Evolutionary conservation across 2,888 invertebrate genomes (phyloP).

Genomic region (Muscina levida): DNA sequence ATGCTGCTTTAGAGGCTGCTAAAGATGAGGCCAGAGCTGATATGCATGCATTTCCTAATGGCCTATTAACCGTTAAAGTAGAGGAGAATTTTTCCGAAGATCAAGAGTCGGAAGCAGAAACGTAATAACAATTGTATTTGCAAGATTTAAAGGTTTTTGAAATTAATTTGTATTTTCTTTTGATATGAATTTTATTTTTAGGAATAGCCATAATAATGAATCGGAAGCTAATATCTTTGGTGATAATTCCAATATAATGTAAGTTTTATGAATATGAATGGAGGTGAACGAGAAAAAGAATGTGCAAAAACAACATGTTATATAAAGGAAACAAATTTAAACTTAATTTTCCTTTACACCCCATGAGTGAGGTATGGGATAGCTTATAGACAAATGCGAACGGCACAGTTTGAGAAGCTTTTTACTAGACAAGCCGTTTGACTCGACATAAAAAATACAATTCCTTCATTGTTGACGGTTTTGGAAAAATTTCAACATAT

Average conservation of each 20-base stretch:
- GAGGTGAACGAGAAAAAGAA: too few relatives aligned
- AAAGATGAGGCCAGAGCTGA: background rate
- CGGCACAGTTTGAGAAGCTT: too few relatives aligned
- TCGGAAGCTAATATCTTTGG: conserved; percentile 52
- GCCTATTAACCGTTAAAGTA: conserved; percentile 69
- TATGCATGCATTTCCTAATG: conserved; percentile 65
- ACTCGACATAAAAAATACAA: too few relatives aligned
- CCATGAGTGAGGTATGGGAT: too few relatives aligned
- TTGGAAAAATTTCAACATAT: too few relatives aligned
- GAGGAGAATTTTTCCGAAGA: conserved; percentile 67
- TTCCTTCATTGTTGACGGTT: too few relatives aligned
- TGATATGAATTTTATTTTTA: conserved; percentile 47
- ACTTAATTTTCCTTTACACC: too few relatives aligned
- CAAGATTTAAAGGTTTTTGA: background rate
- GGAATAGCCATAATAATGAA: conserved; percentile 68
- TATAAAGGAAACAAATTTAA: too few relatives aligned
- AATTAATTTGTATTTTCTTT: background rate
- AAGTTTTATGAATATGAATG: too few relatives aligned
- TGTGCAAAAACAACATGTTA: too few relatives aligned
- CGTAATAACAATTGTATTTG: conserved; percentile 54
- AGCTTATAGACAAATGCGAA: too few relatives aligned
- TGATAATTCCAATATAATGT: conserved; percentile 37
- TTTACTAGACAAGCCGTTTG: too few relatives aligned
- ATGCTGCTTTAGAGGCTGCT: background rate
- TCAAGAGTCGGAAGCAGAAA: conserved; percentile 61